Conservation (phyloP, 2,113 vertebrate genomes). For the Paracyprichromis sp. region DNA sequence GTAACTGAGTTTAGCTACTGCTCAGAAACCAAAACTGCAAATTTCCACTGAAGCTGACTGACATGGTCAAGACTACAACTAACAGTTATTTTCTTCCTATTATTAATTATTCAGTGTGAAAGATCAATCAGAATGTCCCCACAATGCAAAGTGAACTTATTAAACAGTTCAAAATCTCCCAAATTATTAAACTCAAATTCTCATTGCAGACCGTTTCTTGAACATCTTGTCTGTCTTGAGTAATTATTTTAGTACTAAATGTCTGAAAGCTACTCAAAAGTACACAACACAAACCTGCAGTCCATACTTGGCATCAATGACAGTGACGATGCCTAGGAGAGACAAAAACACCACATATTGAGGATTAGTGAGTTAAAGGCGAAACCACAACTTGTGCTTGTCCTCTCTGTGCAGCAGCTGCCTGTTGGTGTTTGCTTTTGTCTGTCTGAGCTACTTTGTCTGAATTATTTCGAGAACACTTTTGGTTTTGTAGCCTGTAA, state of each 20-base stretch:
- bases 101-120: background rate
- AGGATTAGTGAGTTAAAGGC: background rate
- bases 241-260: background rate
- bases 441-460: slow-evolving; percentile 15
- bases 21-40: background rate
- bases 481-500: slow-evolving; percentile 21
- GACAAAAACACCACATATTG: background rate
- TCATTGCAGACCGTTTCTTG: background rate
- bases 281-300: slow-evolving; percentile 74
- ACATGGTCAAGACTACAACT: background rate
- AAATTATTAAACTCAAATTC: background rate
- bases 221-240: background rate
- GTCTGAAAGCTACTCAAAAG: background rate
- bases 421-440: slow-evolving; percentile 24
- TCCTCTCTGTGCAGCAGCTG: background rate
- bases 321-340: slow-evolving; percentile 82
- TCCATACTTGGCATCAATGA: slow-evolving; percentile 92
- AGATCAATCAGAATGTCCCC: background rate
- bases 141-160: background rate
- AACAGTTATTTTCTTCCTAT: background rate
- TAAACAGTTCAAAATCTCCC: background rate
- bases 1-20: background rate
- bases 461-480: background rate
- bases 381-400: background rate
- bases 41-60: background rate